These are phyloP conservation scores for Drosophila micromelanica DNA, from an alignment of 1,140 invertebrate genomes.

Conservation along the genomic window DNA sequence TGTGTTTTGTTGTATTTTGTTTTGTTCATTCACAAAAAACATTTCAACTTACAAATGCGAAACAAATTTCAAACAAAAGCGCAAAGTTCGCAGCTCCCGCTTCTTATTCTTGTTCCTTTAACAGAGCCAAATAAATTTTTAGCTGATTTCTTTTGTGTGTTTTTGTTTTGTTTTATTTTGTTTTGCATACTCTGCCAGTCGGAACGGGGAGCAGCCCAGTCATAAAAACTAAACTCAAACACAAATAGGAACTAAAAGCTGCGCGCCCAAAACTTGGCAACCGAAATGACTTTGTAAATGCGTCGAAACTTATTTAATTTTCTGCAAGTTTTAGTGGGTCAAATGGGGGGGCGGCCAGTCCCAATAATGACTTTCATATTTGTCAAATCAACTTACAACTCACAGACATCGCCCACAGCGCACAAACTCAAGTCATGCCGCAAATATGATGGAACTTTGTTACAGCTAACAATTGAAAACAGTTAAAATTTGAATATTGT, in stretches of 20 bases:
- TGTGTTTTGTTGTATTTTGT: slow-evolving; percentile 35
- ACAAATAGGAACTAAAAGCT: slow-evolving; percentile 66
- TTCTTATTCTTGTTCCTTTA: slow-evolving; percentile 29
- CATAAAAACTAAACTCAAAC: slow-evolving; percentile 78
- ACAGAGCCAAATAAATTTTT: slow-evolving; percentile 71
- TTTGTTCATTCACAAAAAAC: slow-evolving; percentile 64
- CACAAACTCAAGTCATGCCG: slow-evolving; percentile 30
- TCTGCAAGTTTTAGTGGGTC: slow-evolving; percentile 65
- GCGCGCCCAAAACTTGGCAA: slow-evolving; percentile 60
- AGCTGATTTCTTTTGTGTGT: slow-evolving; percentile 72
- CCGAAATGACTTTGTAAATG: slow-evolving; percentile 79
- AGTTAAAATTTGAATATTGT: too few relatives aligned
- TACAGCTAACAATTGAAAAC: too few relatives aligned
- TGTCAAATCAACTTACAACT: slow-evolving; percentile 54
- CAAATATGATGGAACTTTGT: slow-evolving; percentile 19
- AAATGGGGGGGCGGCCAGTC: slow-evolving; percentile 1
- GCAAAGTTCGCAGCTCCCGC: slow-evolving; percentile 56
- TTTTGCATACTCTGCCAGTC: slow-evolving; percentile 57
- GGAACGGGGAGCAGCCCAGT: slow-evolving; percentile 2
- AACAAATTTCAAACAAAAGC: slow-evolving; percentile 83
- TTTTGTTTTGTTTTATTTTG: slow-evolving; percentile 36
- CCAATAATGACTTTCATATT: slow-evolving; percentile 68
- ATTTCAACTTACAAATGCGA: slow-evolving; percentile 83
- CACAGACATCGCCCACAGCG: not conserved
- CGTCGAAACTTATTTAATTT: slow-evolving; percentile 82